These are phyloP conservation scores for Ambastaia sidthimunki DNA, from an alignment of 2,797 vertebrate species.

Conservation along the genomic window DNA sequence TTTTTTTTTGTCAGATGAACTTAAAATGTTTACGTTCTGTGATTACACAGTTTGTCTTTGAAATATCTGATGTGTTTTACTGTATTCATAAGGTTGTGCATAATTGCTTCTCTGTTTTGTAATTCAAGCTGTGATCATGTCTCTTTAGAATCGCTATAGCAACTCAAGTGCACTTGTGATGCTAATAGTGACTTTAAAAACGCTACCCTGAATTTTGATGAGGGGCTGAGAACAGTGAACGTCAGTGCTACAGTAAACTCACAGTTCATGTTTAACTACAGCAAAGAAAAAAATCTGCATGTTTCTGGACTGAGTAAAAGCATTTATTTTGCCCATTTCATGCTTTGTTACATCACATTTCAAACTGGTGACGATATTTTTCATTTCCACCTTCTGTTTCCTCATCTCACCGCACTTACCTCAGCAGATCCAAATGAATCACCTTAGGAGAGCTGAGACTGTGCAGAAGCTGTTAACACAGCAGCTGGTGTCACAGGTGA, in stretches of 20 bases:
- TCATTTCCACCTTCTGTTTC: background rate
- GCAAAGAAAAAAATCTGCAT: background rate
- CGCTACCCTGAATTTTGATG: background rate
- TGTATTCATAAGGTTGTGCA: background rate
- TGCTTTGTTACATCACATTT: background rate
- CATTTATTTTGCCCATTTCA: background rate
- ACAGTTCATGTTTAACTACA: background rate
- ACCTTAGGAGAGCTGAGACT: background rate
- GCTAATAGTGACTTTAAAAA: background rate
- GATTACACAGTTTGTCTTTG: background rate
- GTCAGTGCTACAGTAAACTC: background rate
- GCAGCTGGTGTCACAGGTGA: conserved; percentile 15
- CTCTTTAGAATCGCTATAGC: background rate
- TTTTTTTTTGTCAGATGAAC: background rate
- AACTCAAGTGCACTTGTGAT: conserved; percentile 8
- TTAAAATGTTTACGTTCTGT: background rate
- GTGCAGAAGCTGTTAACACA: conserved; percentile 2
- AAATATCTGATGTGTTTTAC: background rate
- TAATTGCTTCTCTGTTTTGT: background rate
- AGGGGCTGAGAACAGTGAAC: background rate
- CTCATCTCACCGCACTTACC: background rate
- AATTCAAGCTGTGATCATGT: background rate
- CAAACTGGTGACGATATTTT: background rate
- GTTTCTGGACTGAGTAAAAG: background rate
- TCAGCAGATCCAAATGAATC: conserved; percentile 40